These are phyloP conservation scores for Trichechus manatus DNA, from an alignment of 2,113 vertebrate genomes.

Conservation along the genomic window DNA sequence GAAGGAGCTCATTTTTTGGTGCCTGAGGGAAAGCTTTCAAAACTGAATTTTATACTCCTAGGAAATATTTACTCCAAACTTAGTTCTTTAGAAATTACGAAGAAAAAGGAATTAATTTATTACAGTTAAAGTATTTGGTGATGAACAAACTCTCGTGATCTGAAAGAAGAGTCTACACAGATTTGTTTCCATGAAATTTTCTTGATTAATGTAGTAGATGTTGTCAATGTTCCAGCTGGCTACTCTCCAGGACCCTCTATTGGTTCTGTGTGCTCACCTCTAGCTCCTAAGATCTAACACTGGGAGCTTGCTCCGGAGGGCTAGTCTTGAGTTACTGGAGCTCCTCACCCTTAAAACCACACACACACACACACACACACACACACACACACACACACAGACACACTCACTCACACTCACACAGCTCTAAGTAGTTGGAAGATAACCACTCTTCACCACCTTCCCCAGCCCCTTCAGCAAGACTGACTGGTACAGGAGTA, in stretches of 20 bases:
- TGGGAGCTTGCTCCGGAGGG: background rate
- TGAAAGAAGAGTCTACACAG: background rate
- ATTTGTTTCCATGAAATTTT: background rate
- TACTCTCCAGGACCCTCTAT: background rate
- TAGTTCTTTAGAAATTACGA: background rate
- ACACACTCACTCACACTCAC: too few species aligned
- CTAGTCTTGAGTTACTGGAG: background rate
- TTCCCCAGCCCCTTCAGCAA: background rate
- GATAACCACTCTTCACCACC: too few species aligned
- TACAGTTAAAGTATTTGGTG: background rate
- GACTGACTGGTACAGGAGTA: background rate
- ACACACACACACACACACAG: too few species aligned
- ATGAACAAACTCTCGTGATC: background rate
- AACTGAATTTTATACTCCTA: conserved; percentile 34
- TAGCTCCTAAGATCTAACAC: background rate
- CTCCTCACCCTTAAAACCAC: background rate
- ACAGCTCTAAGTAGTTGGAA: background rate
- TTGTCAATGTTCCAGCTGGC: too few species aligned
- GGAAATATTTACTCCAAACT: conserved; percentile 17
- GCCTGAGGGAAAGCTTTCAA: conserved; percentile 33
- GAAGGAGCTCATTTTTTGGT: conserved; percentile 21
- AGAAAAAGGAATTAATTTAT: background rate
- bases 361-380: accelerated
- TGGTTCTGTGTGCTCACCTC: background rate
- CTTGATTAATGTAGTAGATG: background rate